Conservation (phyloP, 2,113 vertebrate species). For the Fregetta grallaria region DNA sequence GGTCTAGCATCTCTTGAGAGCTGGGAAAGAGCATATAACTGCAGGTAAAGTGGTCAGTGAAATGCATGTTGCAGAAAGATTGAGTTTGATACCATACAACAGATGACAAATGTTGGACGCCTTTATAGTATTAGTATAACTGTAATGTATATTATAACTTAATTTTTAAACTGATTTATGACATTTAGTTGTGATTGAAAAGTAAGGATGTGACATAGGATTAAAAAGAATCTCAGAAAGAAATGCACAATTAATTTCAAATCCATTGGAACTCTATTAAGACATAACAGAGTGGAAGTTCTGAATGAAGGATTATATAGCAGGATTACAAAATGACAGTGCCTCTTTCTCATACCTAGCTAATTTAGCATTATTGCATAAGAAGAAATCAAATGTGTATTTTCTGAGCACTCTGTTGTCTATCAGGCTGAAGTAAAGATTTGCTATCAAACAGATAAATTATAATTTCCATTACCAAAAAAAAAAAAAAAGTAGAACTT, state of each 20-base stretch:
- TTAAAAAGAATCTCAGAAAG: neutral
- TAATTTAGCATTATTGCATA: neutral
- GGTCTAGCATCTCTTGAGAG: neutral
- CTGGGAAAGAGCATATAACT: neutral
- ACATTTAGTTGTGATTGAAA: neutral
- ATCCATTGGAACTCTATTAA: neutral
- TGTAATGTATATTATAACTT: neutral
- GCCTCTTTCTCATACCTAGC: neutral
- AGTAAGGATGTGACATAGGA: neutral
- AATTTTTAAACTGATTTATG: neutral
- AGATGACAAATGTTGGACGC: neutral
- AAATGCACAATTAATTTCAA: neutral
- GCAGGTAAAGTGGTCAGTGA: neutral
- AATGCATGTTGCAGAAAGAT: neutral
- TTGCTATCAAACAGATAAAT: neutral
- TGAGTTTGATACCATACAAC: fast-evolving
- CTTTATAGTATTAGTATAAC: neutral
- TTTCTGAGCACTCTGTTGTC: neutral
- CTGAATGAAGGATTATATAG: neutral
- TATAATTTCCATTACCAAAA: neutral
- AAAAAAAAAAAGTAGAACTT: neutral
- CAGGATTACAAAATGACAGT: neutral
- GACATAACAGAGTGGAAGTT: neutral
- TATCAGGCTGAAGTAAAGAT: neutral
- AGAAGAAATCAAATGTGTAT: neutral